phyloP scores from a whole-genome alignment of 2,888 invertebrate species.

The Drosophila mulleri region DNA sequence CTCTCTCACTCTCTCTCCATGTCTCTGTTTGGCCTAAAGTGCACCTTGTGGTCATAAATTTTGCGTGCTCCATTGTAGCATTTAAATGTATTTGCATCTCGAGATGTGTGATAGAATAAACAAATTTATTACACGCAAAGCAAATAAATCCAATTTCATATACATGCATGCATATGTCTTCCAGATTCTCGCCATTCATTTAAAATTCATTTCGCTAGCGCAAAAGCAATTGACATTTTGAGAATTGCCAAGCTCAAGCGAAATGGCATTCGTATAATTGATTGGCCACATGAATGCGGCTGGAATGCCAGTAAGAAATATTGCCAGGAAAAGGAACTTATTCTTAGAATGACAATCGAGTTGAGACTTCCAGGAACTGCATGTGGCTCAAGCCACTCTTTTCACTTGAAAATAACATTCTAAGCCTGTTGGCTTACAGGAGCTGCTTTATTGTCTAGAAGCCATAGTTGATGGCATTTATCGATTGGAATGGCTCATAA shows the following conservation, averaged over 20 bases:
- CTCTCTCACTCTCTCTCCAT: neutral
- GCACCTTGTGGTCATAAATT: constrained; percentile 57
- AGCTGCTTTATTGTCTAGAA: neutral
- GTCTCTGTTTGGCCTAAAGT: neutral
- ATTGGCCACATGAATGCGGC: constrained; percentile 32
- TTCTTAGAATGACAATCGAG: neutral
- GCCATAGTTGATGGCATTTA: neutral
- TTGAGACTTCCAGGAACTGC: neutral
- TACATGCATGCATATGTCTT: constrained; percentile 12
- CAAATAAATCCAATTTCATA: constrained; percentile 62
- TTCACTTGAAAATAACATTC: neutral
- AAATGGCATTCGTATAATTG: constrained; percentile 23
- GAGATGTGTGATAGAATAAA: constrained; percentile 25
- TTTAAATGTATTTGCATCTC: constrained; percentile 66
- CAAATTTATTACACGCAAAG: constrained; percentile 65
- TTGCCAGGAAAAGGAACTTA: neutral
- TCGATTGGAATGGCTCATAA: neutral
- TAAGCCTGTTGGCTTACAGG: neutral
- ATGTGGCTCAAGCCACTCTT: neutral
- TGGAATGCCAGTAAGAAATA: constrained; percentile 3
- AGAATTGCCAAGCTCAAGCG: constrained; percentile 5
- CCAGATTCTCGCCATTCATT: constrained; percentile 17
- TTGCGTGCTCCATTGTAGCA: constrained; percentile 43
- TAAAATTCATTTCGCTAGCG: constrained; percentile 35
- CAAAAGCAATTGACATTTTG: constrained; percentile 53